Percentiles rank a stretch among this genome's conserved stretches.
Evolutionary conservation across 2,797 vertebrate genomes (phyloP).

Genomic region (Spinus olivaceus): DNA sequence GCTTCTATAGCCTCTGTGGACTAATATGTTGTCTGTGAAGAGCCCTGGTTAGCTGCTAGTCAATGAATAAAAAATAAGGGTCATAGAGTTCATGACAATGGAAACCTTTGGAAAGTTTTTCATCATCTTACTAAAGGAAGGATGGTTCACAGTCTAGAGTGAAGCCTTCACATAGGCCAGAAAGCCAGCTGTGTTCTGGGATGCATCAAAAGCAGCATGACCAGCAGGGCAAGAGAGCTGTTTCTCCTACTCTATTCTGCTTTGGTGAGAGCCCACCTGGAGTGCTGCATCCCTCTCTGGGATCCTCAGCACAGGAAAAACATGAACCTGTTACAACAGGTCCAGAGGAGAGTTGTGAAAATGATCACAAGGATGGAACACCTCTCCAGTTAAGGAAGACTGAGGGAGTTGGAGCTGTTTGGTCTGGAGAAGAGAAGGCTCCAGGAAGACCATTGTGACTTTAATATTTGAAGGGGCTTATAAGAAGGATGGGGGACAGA

Average conservation of each 20-base stretch:
- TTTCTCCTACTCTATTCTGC: neutral
- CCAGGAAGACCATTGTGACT: accelerated
- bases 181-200: accelerated
- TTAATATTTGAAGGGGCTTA: neutral
- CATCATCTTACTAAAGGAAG: neutral
- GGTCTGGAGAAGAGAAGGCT: neutral
- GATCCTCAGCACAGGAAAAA: accelerated
- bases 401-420: neutral
- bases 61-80: neutral
- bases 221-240: accelerated
- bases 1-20: neutral
- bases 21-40: neutral
- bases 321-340: accelerated
- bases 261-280: neutral
- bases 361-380: neutral
- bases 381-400: accelerated
- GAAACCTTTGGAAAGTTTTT: neutral
- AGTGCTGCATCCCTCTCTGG: neutral
- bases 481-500: neutral
- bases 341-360: neutral
- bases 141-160: neutral
- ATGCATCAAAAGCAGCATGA: accelerated
- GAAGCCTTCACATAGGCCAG: neutral
- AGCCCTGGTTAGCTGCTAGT: neutral
- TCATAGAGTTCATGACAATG: neutral